Evolutionary conservation across 2,888 invertebrate genomes (phyloP).

Genomic region (Patella depressa): DNA sequence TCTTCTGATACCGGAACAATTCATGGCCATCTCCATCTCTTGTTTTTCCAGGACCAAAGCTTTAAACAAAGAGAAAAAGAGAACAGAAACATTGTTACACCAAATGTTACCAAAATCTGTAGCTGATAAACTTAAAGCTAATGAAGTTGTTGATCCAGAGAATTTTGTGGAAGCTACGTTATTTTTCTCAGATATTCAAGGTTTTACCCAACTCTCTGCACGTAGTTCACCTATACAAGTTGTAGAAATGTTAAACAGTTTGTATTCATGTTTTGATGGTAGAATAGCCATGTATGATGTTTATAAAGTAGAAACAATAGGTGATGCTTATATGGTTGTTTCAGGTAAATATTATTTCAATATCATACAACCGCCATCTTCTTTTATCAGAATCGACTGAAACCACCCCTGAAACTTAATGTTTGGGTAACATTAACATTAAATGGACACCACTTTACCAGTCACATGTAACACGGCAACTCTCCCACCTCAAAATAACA

Average conservation of each 20-base stretch:
- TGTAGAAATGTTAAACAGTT: conserved; percentile 57
- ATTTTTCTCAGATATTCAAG: conserved; percentile 57
- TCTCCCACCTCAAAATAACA: too few species aligned
- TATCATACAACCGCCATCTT: neutral
- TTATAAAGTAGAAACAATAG: conserved; percentile 57
- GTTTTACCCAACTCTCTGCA: conserved; percentile 56
- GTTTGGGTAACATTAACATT: too few species aligned
- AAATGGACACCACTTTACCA: too few species aligned
- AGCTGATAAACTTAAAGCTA: conserved; percentile 52
- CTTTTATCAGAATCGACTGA: too few species aligned
- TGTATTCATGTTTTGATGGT: conserved; percentile 55
- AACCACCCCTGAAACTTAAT: too few species aligned
- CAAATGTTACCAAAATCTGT: conserved; percentile 58
- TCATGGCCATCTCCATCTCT: too few species aligned
- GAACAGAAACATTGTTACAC: conserved; percentile 53
- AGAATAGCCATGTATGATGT: conserved; percentile 56
- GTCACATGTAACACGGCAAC: too few species aligned
- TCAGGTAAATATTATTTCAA: conserved; percentile 27
- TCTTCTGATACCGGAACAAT: too few species aligned
- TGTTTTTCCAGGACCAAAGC: conserved; percentile 44
- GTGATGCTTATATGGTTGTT: conserved; percentile 41
- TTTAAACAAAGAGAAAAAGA: conserved; percentile 52
- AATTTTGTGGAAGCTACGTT: conserved; percentile 52
- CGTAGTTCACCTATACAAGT: conserved; percentile 58
- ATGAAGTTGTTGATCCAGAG: conserved; percentile 51